A percentile compares a stretch with the other conserved stretches of the same genome.
phyloP scores from a whole-genome alignment of 2,113 vertebrate species.

The Lycocorax pyrrhopterus region DNA sequence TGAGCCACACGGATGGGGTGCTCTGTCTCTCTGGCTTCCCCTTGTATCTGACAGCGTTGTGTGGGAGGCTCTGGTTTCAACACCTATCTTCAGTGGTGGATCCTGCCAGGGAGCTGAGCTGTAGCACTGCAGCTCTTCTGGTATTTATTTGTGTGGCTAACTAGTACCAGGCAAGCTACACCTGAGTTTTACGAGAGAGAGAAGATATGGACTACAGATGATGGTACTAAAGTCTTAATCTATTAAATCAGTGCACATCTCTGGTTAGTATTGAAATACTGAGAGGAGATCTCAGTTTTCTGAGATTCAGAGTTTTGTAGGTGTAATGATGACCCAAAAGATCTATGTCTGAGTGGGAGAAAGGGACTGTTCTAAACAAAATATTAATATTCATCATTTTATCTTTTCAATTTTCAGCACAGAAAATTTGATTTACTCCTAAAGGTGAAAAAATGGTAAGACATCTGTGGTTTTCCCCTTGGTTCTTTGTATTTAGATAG shows the following conservation, averaged over 20 bases:
- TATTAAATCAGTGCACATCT: neutral
- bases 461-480: neutral
- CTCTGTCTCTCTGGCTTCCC: neutral
- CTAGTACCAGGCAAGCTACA: neutral
- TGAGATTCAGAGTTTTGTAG: neutral
- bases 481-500: neutral
- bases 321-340: neutral
- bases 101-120: neutral
- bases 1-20: fast-evolving
- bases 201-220: neutral
- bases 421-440: constrained; percentile 69
- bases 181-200: neutral
- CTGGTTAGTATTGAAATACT: neutral
- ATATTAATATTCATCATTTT: neutral
- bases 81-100: neutral
- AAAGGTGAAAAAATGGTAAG: constrained; percentile 73
- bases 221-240: neutral
- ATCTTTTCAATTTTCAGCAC: constrained; percentile 53
- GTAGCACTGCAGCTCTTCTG: neutral
- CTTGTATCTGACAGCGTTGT: neutral
- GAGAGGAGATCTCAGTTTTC: neutral
- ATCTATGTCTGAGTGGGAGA: neutral
- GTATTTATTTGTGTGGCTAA: neutral
- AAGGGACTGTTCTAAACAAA: neutral
- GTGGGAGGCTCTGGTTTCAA: neutral